These are phyloP conservation scores for Berghia stephanieae DNA, from an alignment of 1,140 invertebrate species.

Conservation along the genomic window DNA sequence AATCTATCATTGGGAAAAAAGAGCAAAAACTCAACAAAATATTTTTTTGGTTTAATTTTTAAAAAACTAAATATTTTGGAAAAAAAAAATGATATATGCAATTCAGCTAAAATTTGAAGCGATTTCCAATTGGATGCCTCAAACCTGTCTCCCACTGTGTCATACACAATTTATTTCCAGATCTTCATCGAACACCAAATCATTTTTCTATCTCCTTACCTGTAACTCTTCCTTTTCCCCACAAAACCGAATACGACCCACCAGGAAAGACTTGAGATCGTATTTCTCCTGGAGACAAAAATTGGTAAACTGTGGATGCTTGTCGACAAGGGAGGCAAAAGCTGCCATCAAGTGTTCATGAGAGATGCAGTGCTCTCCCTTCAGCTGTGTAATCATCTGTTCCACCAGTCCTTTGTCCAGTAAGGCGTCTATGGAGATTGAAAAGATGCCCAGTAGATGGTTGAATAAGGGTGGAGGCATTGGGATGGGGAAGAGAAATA, in stretches of 20 bases:
- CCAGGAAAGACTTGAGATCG: conserved; percentile 15
- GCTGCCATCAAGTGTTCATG: conserved; percentile 30
- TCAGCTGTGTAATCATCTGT: conserved; percentile 9
- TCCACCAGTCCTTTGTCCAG: conserved; percentile 13
- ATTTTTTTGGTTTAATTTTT: neutral
- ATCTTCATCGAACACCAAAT: neutral
- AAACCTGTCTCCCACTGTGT: too few relatives aligned
- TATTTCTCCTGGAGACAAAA: neutral
- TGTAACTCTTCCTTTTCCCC: conserved; percentile 21
- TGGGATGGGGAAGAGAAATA: too few relatives aligned
- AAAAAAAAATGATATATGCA: neutral
- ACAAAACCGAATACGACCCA: conserved; percentile 2
- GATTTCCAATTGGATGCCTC: too few relatives aligned
- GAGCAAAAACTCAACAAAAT: too few relatives aligned
- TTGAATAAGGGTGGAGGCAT: too few relatives aligned
- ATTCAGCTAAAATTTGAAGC: too few relatives aligned
- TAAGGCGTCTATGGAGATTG: conserved; percentile 8
- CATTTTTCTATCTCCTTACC: neutral
- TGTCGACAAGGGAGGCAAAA: neutral
- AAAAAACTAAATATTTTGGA: neutral
- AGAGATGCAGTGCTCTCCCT: neutral
- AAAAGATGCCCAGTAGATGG: neutral
- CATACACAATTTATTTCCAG: neutral
- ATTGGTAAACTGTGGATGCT: neutral
- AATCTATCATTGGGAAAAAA: neutral